A percentile compares a stretch with the other conserved stretches of the same genome.
Evolutionary conservation across 1,140 invertebrate species (phyloP).

Genomic region (Papilio helenus): DNA sequence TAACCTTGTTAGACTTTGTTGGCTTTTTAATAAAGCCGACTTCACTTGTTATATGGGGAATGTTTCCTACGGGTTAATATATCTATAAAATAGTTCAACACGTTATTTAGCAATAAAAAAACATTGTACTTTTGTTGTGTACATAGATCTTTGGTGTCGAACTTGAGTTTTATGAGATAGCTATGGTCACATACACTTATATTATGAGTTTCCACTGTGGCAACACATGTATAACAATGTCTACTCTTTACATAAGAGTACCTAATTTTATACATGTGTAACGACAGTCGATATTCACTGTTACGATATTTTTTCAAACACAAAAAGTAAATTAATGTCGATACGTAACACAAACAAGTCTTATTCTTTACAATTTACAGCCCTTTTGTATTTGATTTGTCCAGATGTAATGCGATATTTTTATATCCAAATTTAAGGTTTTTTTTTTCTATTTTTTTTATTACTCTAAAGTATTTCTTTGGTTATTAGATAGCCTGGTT

Average conservation of each 20-base stretch:
- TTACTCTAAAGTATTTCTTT: background rate
- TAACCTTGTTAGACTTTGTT: constrained; percentile 19
- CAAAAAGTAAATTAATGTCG: constrained; percentile 46
- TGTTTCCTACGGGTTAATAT: constrained; percentile 61
- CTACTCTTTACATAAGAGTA: no score
- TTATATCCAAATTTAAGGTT: background rate
- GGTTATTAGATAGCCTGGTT: background rate
- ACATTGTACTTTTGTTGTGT: constrained; percentile 45
- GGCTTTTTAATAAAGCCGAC: constrained; percentile 10
- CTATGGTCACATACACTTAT: constrained; percentile 12
- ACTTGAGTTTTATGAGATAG: constrained; percentile 49
- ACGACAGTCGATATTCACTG: background rate
- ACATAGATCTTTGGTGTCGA: constrained; percentile 66
- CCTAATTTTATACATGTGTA: background rate
- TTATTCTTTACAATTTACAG: constrained; percentile 64
- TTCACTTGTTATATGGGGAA: constrained; percentile 54
- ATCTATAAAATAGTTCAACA: constrained; percentile 56
- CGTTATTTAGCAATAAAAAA: constrained; percentile 47
- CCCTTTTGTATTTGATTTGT: constrained; percentile 44
- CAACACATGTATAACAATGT: background rate
- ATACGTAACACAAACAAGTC: constrained; percentile 54
- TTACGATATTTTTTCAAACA: background rate
- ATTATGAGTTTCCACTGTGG: background rate
- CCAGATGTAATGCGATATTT: background rate
- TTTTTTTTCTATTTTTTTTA: background rate